Conservation (phyloP, 92 coral and sea anemone species). For the Phenganax marumi region DNA sequence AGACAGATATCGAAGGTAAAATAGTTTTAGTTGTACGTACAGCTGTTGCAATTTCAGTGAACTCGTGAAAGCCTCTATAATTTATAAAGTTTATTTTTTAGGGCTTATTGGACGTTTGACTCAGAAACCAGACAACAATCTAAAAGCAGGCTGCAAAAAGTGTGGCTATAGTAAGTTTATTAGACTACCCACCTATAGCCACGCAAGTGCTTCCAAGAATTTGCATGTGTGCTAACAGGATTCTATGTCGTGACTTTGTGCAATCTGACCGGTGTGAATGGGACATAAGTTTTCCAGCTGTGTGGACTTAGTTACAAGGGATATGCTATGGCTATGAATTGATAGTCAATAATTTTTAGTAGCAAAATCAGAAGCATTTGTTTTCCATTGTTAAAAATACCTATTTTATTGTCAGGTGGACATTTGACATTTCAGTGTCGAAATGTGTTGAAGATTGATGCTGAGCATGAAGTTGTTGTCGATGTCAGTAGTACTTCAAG, state of each 20-base stretch:
- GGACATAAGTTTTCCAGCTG: too few relatives aligned
- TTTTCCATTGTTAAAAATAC: too few relatives aligned
- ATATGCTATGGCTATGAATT: too few relatives aligned
- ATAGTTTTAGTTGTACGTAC: neutral
- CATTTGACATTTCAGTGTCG: constrained; percentile 96
- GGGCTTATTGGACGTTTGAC: constrained; percentile 93
- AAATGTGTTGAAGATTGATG: constrained; percentile 83
- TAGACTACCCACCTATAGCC: too few relatives aligned
- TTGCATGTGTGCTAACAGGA: too few relatives aligned
- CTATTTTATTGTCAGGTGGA: constrained; percentile 62
- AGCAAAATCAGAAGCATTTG: too few relatives aligned
- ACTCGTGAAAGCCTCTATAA: neutral
- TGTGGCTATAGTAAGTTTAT: constrained; percentile 86
- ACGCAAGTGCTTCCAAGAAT: too few relatives aligned
- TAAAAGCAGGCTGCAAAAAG: constrained; percentile 88
- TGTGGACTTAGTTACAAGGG: too few relatives aligned
- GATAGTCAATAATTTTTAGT: too few relatives aligned
- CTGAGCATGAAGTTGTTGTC: constrained; percentile 94
- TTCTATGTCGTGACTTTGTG: too few relatives aligned
- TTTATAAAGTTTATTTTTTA: constrained; percentile 30
- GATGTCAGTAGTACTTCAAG: constrained; percentile 99
- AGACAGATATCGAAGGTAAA: constrained; percentile 36
- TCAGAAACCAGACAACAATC: constrained; percentile 74
- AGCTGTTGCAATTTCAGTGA: neutral
- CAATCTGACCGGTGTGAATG: too few relatives aligned